These are phyloP conservation scores for Ostrea edulis DNA, from an alignment of 1,140 invertebrate species.

Conservation along the genomic window DNA sequence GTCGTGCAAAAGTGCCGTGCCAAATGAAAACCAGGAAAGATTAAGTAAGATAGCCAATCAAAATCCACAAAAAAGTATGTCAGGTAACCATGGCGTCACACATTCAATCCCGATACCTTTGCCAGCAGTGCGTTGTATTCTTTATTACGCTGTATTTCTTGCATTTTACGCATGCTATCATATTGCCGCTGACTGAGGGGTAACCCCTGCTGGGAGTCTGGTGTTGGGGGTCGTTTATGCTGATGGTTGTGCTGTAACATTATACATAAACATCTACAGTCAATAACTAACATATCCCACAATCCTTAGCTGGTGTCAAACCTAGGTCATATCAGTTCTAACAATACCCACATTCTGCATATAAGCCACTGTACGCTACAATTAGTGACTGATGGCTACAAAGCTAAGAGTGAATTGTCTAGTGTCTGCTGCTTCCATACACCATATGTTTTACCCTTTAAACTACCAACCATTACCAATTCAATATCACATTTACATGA, in stretches of 20 bases:
- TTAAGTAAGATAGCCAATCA: constrained; percentile 30
- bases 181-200: constrained; percentile 51
- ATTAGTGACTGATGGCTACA: not conserved
- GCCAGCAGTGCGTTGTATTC: constrained; percentile 55
- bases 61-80: constrained; percentile 38
- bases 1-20: constrained; percentile 25
- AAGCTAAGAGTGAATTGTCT: not conserved
- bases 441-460: not conserved
- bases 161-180: constrained; percentile 34
- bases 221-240: constrained; percentile 40
- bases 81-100: not conserved
- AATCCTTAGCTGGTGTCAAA: not conserved
- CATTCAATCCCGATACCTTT: constrained; percentile 48
- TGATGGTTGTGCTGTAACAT: constrained; percentile 12
- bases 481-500: not conserved
- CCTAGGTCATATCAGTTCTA: constrained; percentile 16
- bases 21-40: constrained; percentile 33
- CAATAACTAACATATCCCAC: not conserved
- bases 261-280: constrained; percentile 24
- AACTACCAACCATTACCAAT: not conserved
- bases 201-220: constrained; percentile 50
- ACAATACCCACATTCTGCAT: not conserved
- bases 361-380: not conserved
- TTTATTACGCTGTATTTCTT: constrained; percentile 53
- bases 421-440: not conserved